These are phyloP conservation scores for Eledone cirrhosa DNA, from an alignment of 2,888 invertebrate species.

Conservation along the genomic window DNA sequence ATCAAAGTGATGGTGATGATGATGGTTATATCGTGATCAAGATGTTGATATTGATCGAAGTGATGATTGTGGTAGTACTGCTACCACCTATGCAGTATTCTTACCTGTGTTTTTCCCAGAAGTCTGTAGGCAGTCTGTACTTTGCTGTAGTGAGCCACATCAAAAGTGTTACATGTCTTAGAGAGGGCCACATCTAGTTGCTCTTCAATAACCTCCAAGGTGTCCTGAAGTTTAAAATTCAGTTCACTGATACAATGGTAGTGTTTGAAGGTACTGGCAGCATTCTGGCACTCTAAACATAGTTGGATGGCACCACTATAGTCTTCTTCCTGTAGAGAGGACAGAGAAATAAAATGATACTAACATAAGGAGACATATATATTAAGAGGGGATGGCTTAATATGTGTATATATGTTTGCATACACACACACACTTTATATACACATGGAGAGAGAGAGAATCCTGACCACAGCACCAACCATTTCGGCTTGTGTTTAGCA, in stretches of 20 bases:
- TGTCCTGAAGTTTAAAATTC: conserved; percentile 86
- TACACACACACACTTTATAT: too few relatives aligned
- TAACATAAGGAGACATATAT: too few relatives aligned
- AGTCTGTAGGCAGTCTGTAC: conserved; percentile 87
- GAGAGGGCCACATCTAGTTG: conserved; percentile 87
- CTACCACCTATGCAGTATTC: too few relatives aligned
- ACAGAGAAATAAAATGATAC: background rate
- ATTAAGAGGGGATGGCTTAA: too few relatives aligned
- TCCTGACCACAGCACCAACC: too few relatives aligned
- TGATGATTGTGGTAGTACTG: too few relatives aligned
- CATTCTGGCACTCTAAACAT: conserved; percentile 85
- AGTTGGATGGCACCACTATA: conserved; percentile 91
- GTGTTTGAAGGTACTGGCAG: conserved; percentile 84
- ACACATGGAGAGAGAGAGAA: too few relatives aligned
- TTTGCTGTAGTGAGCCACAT: conserved; percentile 81
- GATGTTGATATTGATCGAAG: too few relatives aligned
- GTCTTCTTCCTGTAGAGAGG: conserved; percentile 75
- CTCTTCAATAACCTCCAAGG: conserved; percentile 88
- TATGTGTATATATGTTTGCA: too few relatives aligned
- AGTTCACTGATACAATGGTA: conserved; percentile 91
- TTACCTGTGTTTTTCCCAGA: conserved; percentile 81
- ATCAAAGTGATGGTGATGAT: too few relatives aligned
- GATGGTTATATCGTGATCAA: too few relatives aligned
- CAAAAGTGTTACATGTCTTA: conserved; percentile 78
- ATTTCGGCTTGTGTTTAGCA: too few relatives aligned